Evolutionary conservation across 2,113 vertebrate genomes (phyloP), one percentile per base, ranked within the genome.

Genomic region (Semicossyphus pulcher): DNA sequence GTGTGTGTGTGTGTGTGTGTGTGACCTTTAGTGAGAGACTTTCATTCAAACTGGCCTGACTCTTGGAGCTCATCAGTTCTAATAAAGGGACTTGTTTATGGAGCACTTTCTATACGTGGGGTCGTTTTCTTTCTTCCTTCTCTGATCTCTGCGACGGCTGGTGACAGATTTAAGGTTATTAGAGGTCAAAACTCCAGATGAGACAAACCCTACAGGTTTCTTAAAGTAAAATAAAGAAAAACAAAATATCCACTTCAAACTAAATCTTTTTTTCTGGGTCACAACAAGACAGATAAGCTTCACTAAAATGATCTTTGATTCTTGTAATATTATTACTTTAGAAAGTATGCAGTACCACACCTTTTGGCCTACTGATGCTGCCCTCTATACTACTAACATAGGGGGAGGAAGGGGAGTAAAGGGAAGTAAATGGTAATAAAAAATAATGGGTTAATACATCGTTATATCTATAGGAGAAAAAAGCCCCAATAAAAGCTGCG

Each of bases 231-330:
- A 77, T 32, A 72, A 81, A 81, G 49, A 34, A 67, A 88, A 88
- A 88, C 69, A 85, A 90, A 89, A 86, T 85, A 92, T 91, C 80
- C 92, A 93, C 93, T 93, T 94, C 90, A 93, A 93, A 90, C 92
- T 92, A 91, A 83, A 83, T 86, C 26, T 69, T 87, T 78, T 81
- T 86, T 91, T 90, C 86, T 87, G 87, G 88, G 80, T 90, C 86
- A 92, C 90, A 89, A 91, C 89, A 91, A 88, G 68, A 93, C 83
- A 82, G 76, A 88, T 83, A 72, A 90, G 83, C 63, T 85, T 87
- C 70, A 85, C 86, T 88, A 90, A 86, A 87, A 78, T 79, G 72
- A 76, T 84, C 66, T 84, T 88, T 73, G 53, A 83, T 76, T 51
- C 75, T 64, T 82, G 75, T 78, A 77, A 85, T 88, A 91, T 87